Evolutionary conservation across 2,797 vertebrate genomes (phyloP).

Genomic region (Nothura maculosa): DNA sequence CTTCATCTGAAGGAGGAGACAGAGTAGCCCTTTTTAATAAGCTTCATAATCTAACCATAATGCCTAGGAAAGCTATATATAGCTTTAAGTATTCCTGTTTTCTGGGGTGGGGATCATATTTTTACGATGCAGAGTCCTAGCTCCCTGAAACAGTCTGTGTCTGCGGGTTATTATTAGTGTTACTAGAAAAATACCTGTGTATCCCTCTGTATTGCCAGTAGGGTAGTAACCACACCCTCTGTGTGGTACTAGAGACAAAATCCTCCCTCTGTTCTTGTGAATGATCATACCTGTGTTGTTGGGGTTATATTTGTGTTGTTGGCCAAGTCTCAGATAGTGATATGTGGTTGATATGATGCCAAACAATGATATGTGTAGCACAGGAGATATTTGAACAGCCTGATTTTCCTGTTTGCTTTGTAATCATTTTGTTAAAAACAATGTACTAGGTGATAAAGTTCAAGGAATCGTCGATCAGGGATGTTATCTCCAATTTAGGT

Average conservation of each 20-base stretch:
- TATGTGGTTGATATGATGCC: not conserved
- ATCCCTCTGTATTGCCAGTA: not conserved
- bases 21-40: not conserved
- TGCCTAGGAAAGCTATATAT: not conserved
- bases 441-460: fast-evolving
- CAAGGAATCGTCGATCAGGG: not conserved
- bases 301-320: not conserved
- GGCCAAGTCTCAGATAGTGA: not conserved
- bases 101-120: not conserved
- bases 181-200: not conserved
- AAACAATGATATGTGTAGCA: not conserved
- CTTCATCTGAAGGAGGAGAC: not conserved
- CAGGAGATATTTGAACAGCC: not conserved
- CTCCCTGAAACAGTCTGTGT: not conserved
- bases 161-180: not conserved
- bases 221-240: not conserved
- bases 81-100: not conserved
- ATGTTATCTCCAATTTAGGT: not conserved
- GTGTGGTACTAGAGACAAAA: too few relatives aligned
- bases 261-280: not conserved
- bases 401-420: not conserved
- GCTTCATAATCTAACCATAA: not conserved
- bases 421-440: not conserved
- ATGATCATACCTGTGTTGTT: not conserved
- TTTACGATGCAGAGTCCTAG: not conserved